These are phyloP conservation scores for Elanoides forficatus DNA, from an alignment of 2,113 vertebrate genomes.

Conservation along the genomic window DNA sequence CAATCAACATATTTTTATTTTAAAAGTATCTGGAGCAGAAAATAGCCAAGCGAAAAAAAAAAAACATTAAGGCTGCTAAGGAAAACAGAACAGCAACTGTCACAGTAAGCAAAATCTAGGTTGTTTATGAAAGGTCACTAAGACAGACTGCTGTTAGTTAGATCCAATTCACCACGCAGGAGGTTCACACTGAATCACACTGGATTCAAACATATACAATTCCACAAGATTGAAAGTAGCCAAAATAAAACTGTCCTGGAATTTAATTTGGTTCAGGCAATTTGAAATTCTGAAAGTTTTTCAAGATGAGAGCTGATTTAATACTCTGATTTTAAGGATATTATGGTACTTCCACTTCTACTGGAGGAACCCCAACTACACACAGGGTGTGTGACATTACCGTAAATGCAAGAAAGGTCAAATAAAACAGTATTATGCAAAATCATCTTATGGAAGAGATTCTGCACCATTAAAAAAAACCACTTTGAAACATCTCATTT, in stretches of 20 bases:
- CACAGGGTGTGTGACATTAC: not conserved
- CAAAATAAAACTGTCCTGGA: not conserved
- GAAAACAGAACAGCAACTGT: not conserved
- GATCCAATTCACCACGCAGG: rapidly evolving
- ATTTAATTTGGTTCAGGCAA: not conserved
- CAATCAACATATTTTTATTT: not conserved
- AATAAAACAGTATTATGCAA: not conserved
- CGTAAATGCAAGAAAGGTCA: not conserved
- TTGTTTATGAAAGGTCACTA: not conserved
- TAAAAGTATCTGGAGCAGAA: not conserved
- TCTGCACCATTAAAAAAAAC: not conserved
- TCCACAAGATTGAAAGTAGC: not conserved
- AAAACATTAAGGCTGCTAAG: not conserved
- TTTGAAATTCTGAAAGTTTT: not conserved
- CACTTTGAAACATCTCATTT: not conserved
- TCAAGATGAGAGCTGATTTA: not conserved
- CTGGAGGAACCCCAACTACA: not conserved
- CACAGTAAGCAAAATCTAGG: not conserved
- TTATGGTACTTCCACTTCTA: not conserved
- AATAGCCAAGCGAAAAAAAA: not conserved
- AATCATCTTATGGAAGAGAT: not conserved
- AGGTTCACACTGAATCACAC: not conserved
- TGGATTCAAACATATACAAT: not conserved
- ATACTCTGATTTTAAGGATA: not conserved
- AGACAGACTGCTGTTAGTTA: not conserved